These are phyloP conservation scores for Philypnodon macrostomus DNA, from an alignment of 2,797 vertebrate species.

Conservation along the genomic window DNA sequence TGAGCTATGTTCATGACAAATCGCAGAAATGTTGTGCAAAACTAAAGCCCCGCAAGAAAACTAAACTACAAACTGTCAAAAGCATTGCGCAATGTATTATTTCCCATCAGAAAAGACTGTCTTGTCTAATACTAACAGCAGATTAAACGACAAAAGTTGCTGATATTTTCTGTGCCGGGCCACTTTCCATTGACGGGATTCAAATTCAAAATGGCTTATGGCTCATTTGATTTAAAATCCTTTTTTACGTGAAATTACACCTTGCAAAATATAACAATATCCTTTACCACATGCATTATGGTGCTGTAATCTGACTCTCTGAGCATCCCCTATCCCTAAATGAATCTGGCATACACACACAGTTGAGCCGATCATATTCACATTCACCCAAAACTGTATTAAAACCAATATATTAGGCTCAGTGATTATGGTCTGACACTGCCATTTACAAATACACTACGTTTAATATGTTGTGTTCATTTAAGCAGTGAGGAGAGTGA, in stretches of 20 bases:
- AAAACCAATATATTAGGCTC: constrained; percentile 34
- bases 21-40: constrained; percentile 13
- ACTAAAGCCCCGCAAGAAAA: constrained; percentile 5
- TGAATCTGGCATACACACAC: background rate
- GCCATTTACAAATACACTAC: constrained; percentile 47
- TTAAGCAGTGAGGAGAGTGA: constrained; percentile 62
- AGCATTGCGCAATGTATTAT: background rate
- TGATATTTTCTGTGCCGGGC: background rate
- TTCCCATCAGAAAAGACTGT: background rate
- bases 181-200: background rate
- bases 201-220: background rate
- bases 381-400: constrained; percentile 26
- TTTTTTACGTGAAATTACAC: constrained; percentile 3
- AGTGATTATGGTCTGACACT: constrained; percentile 44
- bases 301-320: background rate
- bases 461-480: constrained; percentile 46
- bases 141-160: no score
- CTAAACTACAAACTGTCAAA: background rate
- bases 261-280: background rate
- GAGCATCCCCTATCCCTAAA: background rate
- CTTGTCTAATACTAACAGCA: background rate
- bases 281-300: background rate
- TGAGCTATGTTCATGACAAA: constrained; percentile 1
- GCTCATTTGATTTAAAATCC: constrained; percentile 1
- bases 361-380: constrained; percentile 14